Base-by-base conservation (phyloP, 1,140 invertebrate species). In the Schlechtendalia chinensis region DNA sequence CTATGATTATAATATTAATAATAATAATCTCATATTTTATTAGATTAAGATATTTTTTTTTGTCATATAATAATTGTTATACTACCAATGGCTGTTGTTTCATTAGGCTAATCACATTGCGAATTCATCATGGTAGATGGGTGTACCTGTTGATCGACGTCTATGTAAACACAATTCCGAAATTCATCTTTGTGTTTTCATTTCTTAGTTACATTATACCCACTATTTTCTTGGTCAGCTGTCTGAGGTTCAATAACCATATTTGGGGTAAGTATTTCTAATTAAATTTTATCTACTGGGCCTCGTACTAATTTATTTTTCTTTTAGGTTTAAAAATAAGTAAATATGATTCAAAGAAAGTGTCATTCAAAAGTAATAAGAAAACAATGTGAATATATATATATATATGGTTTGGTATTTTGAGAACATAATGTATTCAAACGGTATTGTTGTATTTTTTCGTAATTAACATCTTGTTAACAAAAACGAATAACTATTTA, bases 131-230 rank as follows among this genome's bases (percentile, higher is more conserved):
- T 10, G 75, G 75, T 11, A 61, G 56, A 79, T 79, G 75, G 75
- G 75, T 61, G 0, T 79, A 79, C 17, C 24, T 61, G 19, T 0
- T 79, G 5, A 61, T 79, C 4, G 75, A 79, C 22, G 47, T 79
- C 45, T 79, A 79, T 17, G 32, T 79, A 58, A 50, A 79, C 14
- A 79, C 75, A 1, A 47, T 50, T 24, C 27, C 27, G 19, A 79
- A 63, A 50, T 47, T 79, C 39, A 27, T 79, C 17, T 3, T 79
- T 0, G 58, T 79, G 75, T 79, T 79, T 61, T 79, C 75, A 5
- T 79, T 79, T n/a, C 56, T 79, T 0, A 61, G 75, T 79, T 79
- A 63, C 45, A 63, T 79, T 27, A 1, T 79, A 47, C 75, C 75
- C 10, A n/a, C 24, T 27, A 50, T 79, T 19, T 79, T 5, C 17